A percentile compares a stretch with the other conserved stretches of the same genome.
Evolutionary conservation across 2,113 vertebrate species (phyloP).

Genomic region (Oryctolagus cuniculus): DNA sequence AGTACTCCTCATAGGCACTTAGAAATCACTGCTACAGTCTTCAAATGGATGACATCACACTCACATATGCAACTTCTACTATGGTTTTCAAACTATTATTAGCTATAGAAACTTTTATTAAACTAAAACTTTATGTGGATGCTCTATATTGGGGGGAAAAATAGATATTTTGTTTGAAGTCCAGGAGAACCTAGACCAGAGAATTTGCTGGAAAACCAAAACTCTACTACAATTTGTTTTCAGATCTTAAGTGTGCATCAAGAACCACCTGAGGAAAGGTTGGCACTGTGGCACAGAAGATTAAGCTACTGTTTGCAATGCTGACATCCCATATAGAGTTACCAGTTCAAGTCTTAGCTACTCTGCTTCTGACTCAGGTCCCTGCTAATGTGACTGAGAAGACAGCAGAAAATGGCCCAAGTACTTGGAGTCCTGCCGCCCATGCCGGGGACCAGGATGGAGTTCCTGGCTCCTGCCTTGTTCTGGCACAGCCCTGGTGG

Average conservation of each 20-base stretch:
- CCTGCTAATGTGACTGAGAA: too few relatives aligned
- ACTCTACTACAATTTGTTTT: neutral
- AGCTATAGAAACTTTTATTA: neutral
- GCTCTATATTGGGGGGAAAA: neutral
- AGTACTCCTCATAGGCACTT: neutral
- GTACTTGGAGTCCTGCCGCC: too few relatives aligned
- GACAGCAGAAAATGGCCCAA: too few relatives aligned
- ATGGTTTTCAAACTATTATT: neutral
- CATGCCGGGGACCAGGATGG: too few relatives aligned
- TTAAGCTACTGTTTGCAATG: too few relatives aligned
- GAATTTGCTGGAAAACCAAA: slow-evolving; percentile 13
- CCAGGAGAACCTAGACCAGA: neutral
- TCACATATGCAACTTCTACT: neutral
- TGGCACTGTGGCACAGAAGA: too few relatives aligned
- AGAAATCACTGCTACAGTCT: neutral
- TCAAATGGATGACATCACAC: neutral
- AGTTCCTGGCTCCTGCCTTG: too few relatives aligned
- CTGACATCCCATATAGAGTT: too few relatives aligned
- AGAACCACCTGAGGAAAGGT: neutral
- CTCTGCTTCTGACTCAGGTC: too few relatives aligned
- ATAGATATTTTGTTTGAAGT: neutral
- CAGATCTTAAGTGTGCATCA: neutral
- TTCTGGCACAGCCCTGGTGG: too few relatives aligned
- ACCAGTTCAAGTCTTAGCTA: too few relatives aligned
- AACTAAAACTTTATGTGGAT: neutral